Evolutionary conservation across 1,140 invertebrate species (phyloP), one percentile per base, ranked within the genome.

Genomic region (Lucilia cuprina): DNA sequence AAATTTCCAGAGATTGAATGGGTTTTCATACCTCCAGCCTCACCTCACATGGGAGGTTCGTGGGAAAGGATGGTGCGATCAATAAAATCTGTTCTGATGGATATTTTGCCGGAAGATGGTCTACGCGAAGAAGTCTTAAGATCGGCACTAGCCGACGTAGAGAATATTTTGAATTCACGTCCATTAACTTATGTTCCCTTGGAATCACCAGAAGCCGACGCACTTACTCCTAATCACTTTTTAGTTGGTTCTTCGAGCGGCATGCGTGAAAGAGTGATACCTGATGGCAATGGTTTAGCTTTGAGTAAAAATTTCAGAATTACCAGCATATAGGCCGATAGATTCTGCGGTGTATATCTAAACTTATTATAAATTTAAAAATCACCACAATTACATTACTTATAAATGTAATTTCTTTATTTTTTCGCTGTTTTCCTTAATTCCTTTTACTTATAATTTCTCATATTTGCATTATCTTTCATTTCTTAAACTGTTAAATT

Each of bases 1-100:
- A 70, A 78, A n/a, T 84, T 34, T 70, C 41, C 83, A 13, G 21
- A 82, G 2, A 85, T 86, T 17, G 75, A 85, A 9, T 87, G 87
- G 87, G 21, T 84, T 1, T 87, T 88, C 47, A 87, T 85, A 19
- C 86, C 87, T 3, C 86, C 86, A 5, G 30, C 74, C 5, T 74
- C 86, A 65, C 85, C 85, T 60, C 86, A 88, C 49, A 85, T 86
- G 70, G 87, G 86, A 35, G 86, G 87, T n/a, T 47, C 83, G 13
- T 87, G 87, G 87, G 87, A 88, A 49, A 21, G 82, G 0, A 14
- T 85, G 10, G 74, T 85, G 4, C 21, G 85, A 4, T 85, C 86
- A 2, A n/a, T 60, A 14, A 85, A 86, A 55, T 74, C n/a, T 9
- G 74, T 55, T 12, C 47, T 85, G 14, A 47, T 47, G n/a, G 70